A percentile compares a stretch with the other conserved stretches of the same genome.
These are phyloP conservation scores for Steatornis caripensis DNA, from an alignment of 2,113 vertebrate genomes.

Conservation along the genomic window DNA sequence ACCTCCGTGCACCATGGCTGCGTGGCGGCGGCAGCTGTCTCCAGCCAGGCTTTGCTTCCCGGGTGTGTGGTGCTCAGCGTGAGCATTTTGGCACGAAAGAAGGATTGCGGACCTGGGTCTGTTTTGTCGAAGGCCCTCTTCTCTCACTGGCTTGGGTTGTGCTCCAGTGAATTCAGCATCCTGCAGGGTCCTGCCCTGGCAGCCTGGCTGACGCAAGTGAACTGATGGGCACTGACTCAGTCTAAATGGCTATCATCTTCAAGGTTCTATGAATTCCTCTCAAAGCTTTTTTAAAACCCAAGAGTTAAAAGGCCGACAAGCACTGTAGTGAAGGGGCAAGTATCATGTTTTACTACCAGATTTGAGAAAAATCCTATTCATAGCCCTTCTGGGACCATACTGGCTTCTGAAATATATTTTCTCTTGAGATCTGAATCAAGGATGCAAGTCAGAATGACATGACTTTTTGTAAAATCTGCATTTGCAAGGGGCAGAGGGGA, in stretches of 20 bases:
- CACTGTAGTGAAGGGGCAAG: background rate
- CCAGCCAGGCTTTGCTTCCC: background rate
- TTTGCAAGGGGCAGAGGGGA: background rate
- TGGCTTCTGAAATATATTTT: background rate
- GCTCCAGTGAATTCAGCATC: background rate
- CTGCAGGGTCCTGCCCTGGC: background rate
- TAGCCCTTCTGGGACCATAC: background rate
- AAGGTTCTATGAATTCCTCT: background rate
- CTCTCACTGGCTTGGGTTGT: background rate
- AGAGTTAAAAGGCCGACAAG: background rate
- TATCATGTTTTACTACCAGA: background rate
- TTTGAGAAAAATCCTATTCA: background rate
- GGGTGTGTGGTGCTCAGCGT: fast-evolving
- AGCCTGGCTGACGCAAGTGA: background rate
- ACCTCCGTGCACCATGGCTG: fast-evolving
- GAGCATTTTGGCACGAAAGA: fast-evolving
- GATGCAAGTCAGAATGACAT: background rate
- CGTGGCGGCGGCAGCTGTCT: background rate
- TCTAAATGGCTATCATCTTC: background rate
- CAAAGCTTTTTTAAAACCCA: background rate
- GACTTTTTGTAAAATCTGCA: background rate
- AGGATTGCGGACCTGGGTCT: too few relatives aligned
- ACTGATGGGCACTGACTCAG: background rate
- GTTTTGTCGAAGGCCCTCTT: fast-evolving
- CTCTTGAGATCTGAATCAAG: background rate